These are phyloP conservation scores for Erinaceus europaeus DNA, from an alignment of 2,113 vertebrate genomes.

Conservation along the genomic window DNA sequence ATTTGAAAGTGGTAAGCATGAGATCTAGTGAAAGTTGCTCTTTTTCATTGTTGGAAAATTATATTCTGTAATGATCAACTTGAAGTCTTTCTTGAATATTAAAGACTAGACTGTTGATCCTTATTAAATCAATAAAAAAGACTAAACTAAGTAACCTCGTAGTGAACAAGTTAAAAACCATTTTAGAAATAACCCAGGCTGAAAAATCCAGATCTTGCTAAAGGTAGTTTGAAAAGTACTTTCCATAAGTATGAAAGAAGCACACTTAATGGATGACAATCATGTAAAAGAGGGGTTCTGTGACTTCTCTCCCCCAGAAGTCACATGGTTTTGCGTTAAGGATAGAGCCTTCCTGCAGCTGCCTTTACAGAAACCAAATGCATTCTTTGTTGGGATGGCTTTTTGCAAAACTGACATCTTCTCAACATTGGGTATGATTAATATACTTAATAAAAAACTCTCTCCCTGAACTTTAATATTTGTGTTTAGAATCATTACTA, in stretches of 20 bases:
- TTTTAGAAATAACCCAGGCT: background rate
- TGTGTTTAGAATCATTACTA: background rate
- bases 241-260: background rate
- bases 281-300: background rate
- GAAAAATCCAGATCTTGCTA: background rate
- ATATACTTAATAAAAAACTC: background rate
- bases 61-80: background rate
- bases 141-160: background rate
- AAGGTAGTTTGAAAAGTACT: background rate
- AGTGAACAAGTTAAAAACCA: background rate
- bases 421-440: background rate
- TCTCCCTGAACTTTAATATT: background rate
- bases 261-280: background rate
- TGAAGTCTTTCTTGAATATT: background rate
- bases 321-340: background rate
- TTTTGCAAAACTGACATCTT: constrained; percentile 14
- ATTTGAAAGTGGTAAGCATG: background rate
- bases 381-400: background rate
- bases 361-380: background rate
- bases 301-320: too few species aligned
- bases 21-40: background rate
- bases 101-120: too few species aligned
- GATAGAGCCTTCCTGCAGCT: background rate
- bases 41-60: background rate
- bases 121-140: too few species aligned